Evolutionary conservation across 2,797 vertebrate genomes (phyloP).

Genomic region (Perodicticus potto): DNA sequence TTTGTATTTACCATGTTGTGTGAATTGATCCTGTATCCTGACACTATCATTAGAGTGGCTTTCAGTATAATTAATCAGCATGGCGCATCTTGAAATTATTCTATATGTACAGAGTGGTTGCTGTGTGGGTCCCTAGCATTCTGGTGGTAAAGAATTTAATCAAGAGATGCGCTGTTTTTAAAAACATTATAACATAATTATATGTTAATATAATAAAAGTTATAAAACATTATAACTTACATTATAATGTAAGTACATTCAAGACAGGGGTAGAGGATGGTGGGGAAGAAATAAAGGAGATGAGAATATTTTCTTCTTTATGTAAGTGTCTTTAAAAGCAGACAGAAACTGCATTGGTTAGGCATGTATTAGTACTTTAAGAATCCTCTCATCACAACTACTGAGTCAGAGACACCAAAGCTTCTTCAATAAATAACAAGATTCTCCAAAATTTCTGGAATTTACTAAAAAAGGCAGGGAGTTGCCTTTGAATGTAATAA

Average conservation of each 20-base stretch:
- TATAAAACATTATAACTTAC: slow-evolving; percentile 77
- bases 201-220: no score
- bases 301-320: neutral
- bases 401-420: neutral
- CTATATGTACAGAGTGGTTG: slow-evolving; percentile 54
- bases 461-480: neutral
- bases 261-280: neutral
- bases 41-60: slow-evolving; percentile 80
- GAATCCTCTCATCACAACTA: neutral
- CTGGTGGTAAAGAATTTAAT: slow-evolving; percentile 76
- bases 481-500: neutral
- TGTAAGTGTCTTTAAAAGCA: slow-evolving; percentile 52
- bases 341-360: neutral
- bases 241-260: neutral
- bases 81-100: slow-evolving; percentile 72
- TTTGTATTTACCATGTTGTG: slow-evolving; percentile 71
- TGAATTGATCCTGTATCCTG: slow-evolving; percentile 78
- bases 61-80: slow-evolving; percentile 84
- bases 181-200: slow-evolving; percentile 77
- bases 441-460: slow-evolving; percentile 37
- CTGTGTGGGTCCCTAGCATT: slow-evolving; percentile 7
- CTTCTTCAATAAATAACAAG: slow-evolving; percentile 50
- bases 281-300: neutral
- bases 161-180: slow-evolving; percentile 75
- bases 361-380: neutral